These are phyloP conservation scores for Cricetomys ansorgei DNA, from an alignment of 2,113 vertebrate species.

Conservation along the genomic window DNA sequence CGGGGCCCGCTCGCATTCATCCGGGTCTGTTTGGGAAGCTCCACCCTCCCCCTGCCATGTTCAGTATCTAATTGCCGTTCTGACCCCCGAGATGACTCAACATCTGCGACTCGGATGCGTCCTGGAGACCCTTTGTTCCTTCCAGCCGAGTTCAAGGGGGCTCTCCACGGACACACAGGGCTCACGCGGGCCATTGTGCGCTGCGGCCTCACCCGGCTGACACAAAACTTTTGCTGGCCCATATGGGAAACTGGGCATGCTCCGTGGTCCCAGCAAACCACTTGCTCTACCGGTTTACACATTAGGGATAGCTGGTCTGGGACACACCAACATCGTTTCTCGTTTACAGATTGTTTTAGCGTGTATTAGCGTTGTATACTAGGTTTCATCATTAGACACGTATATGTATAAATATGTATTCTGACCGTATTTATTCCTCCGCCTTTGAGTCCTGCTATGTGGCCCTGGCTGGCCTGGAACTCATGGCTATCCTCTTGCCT, in stretches of 20 bases:
- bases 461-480: neutral
- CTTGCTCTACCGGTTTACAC: neutral
- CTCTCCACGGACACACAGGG: slow-evolving; percentile 81
- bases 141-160: slow-evolving; percentile 86
- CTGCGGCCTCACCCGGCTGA: slow-evolving; percentile 70
- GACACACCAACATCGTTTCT: too few relatives aligned
- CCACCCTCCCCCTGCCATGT: slow-evolving; percentile 91
- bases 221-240: slow-evolving; percentile 68
- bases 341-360: neutral
- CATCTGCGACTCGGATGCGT: slow-evolving; percentile 94
- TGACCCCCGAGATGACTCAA: slow-evolving; percentile 95
- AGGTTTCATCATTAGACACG: neutral
- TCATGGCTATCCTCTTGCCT: neutral
- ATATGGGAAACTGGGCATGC: slow-evolving; percentile 33
- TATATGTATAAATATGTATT: neutral
- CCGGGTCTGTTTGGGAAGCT: slow-evolving; percentile 88
- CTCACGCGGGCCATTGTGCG: slow-evolving; percentile 83
- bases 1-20: slow-evolving; percentile 93
- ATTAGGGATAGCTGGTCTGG: rapidly evolving
- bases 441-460: neutral
- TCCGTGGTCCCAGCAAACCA: neutral
- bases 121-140: slow-evolving; percentile 88
- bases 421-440: neutral
- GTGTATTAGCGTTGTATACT: neutral
- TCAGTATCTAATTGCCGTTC: slow-evolving; percentile 93